Base-by-base conservation (phyloP, 2,113 vertebrate species). In the Cyanocitta stelleri region DNA sequence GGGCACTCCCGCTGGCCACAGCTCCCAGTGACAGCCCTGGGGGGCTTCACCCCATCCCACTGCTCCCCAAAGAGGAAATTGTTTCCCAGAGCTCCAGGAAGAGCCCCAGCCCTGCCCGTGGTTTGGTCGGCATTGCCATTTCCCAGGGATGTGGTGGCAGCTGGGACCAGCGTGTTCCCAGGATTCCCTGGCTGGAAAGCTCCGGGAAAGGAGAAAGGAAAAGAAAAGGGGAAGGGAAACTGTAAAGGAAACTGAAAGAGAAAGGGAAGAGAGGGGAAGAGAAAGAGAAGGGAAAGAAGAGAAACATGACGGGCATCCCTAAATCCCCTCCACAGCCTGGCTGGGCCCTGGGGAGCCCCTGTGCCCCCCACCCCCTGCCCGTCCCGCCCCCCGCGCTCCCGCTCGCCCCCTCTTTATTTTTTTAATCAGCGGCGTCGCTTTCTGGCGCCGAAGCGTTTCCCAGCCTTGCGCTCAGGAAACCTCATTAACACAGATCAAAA, bases 401-500 rank as follows among this genome's bases (percentile, higher is more conserved):
- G 3, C 64, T 88, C 27, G 27, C 85, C 49, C 76, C 62, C 71
- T 92, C 93, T 96, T 96, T 82, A 92, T 90, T 86, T 96, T 95
- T 97, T 97, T 97, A 97, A 97, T 98, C 96, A 96, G 93, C 90
- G 26, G 95, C 89, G 94, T 93, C 74, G 68, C 95, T 95, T 81
- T 95, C 95, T 83, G 93, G 87, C 32, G 48, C 92, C 66, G 20
- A 74, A 43, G 66, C 46, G 41, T 93, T 94, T 82, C 93, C 93
- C 85, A 77, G 86, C 96, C 46, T 92, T 68, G 32, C 94, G 13
- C 95, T 95, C 95, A 79, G 96, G 97, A 97, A 97, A 97, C 98
- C 98, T 98, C 97, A 98, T 98, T 98, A 98, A 97, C 96, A 96
- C 95, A 98, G 98, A 98, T 98, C 98, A 98, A 98, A 98, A 98